Evolutionary conservation across 2,797 vertebrate species (phyloP).

Genomic region (Alcedo quadribrachys): DNA sequence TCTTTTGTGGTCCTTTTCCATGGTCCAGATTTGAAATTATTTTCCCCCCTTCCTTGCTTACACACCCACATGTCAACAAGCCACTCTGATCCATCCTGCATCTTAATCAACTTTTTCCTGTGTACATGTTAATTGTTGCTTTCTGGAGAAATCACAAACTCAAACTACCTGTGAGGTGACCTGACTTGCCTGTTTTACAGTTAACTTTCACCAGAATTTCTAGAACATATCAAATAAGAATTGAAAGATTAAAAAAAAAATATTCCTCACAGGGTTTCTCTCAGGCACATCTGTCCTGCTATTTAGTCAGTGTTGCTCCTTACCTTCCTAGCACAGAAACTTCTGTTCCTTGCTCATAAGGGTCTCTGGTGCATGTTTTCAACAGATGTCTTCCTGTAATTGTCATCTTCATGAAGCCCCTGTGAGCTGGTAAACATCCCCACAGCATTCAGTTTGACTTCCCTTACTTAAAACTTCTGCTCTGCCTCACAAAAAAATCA

Average conservation of each 20-base stretch:
- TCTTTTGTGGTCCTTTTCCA: background rate
- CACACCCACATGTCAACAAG: background rate
- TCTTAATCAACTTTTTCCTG: background rate
- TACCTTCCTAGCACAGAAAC: background rate
- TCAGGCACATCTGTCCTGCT: constrained; percentile 17
- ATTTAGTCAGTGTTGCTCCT: background rate
- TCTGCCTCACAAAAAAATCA: background rate
- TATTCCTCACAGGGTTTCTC: background rate
- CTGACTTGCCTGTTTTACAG: background rate
- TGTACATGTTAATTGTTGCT: background rate
- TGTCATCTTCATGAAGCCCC: constrained; percentile 28
- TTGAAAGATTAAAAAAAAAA: background rate
- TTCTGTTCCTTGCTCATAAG: background rate
- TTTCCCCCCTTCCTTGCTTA: background rate
- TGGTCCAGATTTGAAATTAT: background rate
- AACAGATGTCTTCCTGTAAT: constrained; percentile 13
- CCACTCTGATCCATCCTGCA: background rate
- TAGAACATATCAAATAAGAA: background rate
- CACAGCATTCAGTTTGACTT: background rate
- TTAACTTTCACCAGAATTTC: background rate
- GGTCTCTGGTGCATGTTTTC: background rate
- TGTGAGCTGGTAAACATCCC: background rate
- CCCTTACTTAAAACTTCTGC: background rate
- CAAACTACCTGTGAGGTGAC: background rate
- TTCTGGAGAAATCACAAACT: background rate